Conservation (phyloP, 2,888 invertebrate species). For the Nephrotoma guestfalica region DNA sequence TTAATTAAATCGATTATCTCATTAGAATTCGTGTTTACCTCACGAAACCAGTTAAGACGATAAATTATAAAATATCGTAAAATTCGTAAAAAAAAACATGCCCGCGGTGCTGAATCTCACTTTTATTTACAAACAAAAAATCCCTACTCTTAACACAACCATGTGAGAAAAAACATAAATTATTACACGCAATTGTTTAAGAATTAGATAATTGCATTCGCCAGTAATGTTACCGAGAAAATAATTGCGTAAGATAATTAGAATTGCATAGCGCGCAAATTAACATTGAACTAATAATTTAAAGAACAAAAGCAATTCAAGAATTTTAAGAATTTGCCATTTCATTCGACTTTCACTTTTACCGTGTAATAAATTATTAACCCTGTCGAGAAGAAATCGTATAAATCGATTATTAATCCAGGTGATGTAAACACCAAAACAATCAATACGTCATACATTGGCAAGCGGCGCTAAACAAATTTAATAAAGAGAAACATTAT, state of each 20-base stretch:
- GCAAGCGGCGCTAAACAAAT: not conserved
- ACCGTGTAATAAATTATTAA: not conserved
- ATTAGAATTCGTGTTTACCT: no score
- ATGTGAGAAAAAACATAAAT: not conserved
- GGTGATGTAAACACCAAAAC: not conserved
- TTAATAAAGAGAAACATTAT: not conserved
- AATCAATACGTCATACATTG: not conserved
- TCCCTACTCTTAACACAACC: no score
- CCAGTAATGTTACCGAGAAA: not conserved
- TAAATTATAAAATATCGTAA: no score
- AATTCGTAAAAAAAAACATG: no score
- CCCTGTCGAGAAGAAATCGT: not conserved
- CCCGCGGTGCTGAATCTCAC: no score
- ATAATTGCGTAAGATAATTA: not conserved
- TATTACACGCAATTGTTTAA: not conserved
- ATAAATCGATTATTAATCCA: not conserved
- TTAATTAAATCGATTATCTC: no score
- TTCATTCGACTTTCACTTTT: not conserved
- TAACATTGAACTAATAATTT: not conserved
- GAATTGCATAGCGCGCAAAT: not conserved
- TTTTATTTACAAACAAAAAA: no score
- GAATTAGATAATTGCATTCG: not conserved
- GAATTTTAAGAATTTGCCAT: not conserved
- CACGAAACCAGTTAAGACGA: no score
- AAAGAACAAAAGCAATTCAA: not conserved